phyloP scores from a whole-genome alignment of 2,797 vertebrate species.

The Sebastes itinus region DNA sequence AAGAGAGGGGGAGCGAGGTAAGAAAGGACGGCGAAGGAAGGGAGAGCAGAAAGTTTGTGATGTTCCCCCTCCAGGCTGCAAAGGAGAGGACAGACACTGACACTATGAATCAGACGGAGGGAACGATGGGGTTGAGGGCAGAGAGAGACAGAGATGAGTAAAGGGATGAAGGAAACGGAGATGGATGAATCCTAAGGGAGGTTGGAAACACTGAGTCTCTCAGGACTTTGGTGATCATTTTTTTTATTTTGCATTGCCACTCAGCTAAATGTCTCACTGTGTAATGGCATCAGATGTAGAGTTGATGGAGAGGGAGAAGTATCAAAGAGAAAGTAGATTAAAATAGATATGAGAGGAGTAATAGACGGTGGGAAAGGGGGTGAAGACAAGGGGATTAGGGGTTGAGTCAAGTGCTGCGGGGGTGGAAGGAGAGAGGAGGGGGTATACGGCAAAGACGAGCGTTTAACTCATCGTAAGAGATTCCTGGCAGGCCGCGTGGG shows the following conservation, averaged over 20 bases:
- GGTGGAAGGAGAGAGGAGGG: slow-evolving; percentile 33
- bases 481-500: slow-evolving; percentile 24
- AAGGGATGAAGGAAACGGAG: slow-evolving; percentile 1
- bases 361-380: slow-evolving; percentile 18
- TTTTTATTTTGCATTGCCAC: background rate
- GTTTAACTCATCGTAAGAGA: slow-evolving; percentile 54
- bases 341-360: slow-evolving; percentile 22
- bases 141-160: background rate
- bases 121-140: background rate
- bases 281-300: background rate
- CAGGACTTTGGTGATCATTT: background rate
- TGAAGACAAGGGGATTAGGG: background rate
- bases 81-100: slow-evolving; percentile 32
- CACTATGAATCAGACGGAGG: slow-evolving; percentile 26
- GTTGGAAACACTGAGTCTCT: background rate
- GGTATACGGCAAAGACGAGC: slow-evolving; percentile 23
- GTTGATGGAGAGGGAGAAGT: background rate
- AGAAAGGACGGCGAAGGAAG: background rate
- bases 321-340: slow-evolving; percentile 12
- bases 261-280: slow-evolving; percentile 3
- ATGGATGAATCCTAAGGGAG: slow-evolving; percentile 2
- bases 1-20: background rate
- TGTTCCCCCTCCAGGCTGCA: slow-evolving; percentile 15
- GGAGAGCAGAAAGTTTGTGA: slow-evolving; percentile 7
- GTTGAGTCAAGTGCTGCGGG: slow-evolving; percentile 33